Conservation (phyloP, 2,113 vertebrate species). For the Saguinus imperator region DNA sequence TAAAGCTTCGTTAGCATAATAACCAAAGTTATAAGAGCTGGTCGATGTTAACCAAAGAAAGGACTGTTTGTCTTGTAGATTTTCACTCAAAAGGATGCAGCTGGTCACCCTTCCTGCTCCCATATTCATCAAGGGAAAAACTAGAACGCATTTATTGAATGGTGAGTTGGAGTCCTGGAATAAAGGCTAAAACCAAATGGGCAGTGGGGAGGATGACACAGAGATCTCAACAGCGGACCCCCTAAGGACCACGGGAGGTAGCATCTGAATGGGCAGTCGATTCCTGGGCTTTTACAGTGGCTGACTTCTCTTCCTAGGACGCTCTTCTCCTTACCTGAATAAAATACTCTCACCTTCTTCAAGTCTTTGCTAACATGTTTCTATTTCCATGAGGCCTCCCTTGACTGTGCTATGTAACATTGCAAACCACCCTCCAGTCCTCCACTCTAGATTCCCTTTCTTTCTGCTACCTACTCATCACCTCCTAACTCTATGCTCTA, state of each 20-base stretch:
- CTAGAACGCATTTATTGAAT: background rate
- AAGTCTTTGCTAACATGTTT: background rate
- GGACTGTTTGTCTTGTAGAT: slow-evolving; percentile 21
- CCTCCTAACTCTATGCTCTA: background rate
- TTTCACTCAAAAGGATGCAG: background rate
- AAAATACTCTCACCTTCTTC: background rate
- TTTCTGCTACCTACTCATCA: background rate
- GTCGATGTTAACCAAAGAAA: slow-evolving; percentile 33
- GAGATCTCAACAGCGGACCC: background rate
- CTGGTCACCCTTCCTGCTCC: background rate
- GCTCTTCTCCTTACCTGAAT: background rate
- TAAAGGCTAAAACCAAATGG: background rate
- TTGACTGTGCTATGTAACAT: background rate
- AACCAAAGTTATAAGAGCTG: background rate
- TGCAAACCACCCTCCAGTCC: background rate
- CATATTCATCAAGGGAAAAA: background rate
- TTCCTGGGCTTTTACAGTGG: background rate
- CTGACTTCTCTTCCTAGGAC: background rate
- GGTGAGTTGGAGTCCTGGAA: background rate
- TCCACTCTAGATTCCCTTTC: background rate
- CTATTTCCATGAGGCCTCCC: background rate
- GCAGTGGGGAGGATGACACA: background rate
- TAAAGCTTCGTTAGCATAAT: slow-evolving; percentile 3
- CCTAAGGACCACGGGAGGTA: fast-evolving
- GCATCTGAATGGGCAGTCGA: background rate